Base-by-base conservation (phyloP, 2,888 invertebrate species). In the Electrophaes corylata region DNA sequence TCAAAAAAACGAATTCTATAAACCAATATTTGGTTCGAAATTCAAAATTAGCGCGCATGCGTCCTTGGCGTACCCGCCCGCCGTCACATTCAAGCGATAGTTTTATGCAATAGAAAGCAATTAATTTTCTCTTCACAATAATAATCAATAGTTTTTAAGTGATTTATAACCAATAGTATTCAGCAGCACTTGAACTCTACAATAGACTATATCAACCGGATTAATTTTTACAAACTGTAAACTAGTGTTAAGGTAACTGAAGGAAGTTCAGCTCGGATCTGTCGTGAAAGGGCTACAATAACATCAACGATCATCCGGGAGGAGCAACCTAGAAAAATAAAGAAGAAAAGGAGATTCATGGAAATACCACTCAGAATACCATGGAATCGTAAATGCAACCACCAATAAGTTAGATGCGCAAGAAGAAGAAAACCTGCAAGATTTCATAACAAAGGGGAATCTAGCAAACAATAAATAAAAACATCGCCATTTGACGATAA, bases 401-500 rank as follows among this genome's bases (percentile, higher is more conserved):
- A 77, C 74, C 75, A 75, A 82, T 84, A 83, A 87, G 83, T 85
- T 90, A 90, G 84, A 91, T 91, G 91, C 88, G 88, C 84, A 86
- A 84, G 79, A 89, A 83, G 81, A 78, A 77, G 63, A 91, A 84
- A 69, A 75, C 68, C 78, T 77, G 78, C 72, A 91, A 84, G 83
- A 91, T 91, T 91, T 90, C 87, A 72, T 91, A 91, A 78, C 83
- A 70, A 81, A 88, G 72, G 83, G 82, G 76, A 82, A 85, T 83
- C 83, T 89, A 91, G 88, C 75, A 79, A 72, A 69, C 65, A 86
- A 83, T 65, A 80, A 88, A 90, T 86, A 83, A 84, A 86, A 74
- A 76, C 72, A 78, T 78, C 88, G 91, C 87, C 90, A 92, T 92
- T 92, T 92, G 92, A 92, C 92, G 88, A 88, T 91, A 91, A 91